A percentile compares a stretch with the other conserved stretches of the same genome.
phyloP scores from a whole-genome alignment of 2,113 vertebrate species.

The Oncorhynchus mykiss region DNA sequence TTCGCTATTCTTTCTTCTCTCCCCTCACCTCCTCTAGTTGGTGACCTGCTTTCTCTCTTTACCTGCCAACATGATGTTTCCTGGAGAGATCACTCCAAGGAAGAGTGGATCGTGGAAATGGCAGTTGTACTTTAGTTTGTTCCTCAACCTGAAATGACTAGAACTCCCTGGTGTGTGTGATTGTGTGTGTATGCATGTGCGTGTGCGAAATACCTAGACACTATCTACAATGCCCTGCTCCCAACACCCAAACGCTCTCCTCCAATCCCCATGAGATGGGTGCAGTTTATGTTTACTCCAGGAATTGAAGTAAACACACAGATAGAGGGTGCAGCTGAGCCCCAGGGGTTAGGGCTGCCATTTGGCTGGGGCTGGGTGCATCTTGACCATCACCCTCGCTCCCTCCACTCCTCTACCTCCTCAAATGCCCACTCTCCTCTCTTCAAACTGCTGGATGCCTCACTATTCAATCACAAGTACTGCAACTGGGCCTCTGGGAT shows the following conservation, averaged over 20 bases:
- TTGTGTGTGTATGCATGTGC: too few species aligned
- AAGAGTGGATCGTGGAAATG: constrained; percentile 29
- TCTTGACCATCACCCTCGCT: background rate
- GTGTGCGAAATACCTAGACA: too few species aligned
- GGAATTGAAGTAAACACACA: constrained; percentile 43
- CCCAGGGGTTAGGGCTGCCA: constrained; percentile 18
- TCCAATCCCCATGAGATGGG: constrained; percentile 11
- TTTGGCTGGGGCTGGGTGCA: background rate
- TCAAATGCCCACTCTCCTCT: background rate
- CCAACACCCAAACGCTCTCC: background rate
- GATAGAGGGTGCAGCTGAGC: constrained; percentile 38
- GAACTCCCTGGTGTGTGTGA: background rate
- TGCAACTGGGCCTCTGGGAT: background rate
- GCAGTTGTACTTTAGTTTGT: constrained; percentile 22
- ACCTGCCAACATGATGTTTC: constrained; percentile 22
- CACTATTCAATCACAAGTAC: background rate
- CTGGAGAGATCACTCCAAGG: background rate
- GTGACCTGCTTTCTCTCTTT: constrained; percentile 42
- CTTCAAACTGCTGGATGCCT: background rate
- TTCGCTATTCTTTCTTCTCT: background rate
- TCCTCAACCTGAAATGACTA: constrained; percentile 32
- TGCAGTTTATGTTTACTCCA: constrained; percentile 38
- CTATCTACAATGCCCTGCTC: background rate
- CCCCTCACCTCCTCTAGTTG: background rate
- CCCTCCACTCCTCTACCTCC: background rate